Conservation (phyloP, 2,797 vertebrate genomes). For the Hippoglossus hippoglossus region DNA sequence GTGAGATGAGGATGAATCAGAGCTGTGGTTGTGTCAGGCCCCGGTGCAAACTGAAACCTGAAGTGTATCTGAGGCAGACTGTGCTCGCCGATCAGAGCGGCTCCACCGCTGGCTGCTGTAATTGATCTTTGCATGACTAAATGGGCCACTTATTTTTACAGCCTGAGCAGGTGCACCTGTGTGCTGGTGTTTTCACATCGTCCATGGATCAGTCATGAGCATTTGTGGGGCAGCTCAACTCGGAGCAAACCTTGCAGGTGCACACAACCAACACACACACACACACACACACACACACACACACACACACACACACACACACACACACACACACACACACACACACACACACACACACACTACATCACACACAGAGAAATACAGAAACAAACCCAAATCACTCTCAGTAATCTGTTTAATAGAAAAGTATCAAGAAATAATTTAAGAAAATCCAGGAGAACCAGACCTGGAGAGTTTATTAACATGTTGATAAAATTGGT, state of each 20-base stretch:
- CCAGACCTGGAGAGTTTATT: neutral
- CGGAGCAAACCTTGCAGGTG: constrained; percentile 58
- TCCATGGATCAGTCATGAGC: constrained; percentile 77
- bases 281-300: neutral
- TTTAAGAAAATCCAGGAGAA: too few species aligned
- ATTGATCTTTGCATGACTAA: constrained; percentile 78
- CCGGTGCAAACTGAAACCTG: constrained; percentile 14
- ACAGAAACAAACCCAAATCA: constrained; percentile 9
- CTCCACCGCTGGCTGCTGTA: constrained; percentile 47
- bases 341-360: neutral
- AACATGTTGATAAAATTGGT: neutral
- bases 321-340: neutral
- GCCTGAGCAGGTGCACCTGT: constrained; percentile 73
- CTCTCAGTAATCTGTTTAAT: neutral
- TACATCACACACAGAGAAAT: neutral
- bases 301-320: constrained; percentile 1
- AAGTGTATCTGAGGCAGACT: constrained; percentile 35
- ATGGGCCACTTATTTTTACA: constrained; percentile 81
- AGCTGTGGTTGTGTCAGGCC: constrained; percentile 11
- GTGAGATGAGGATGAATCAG: neutral
- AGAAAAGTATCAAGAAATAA: neutral
- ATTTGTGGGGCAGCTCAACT: constrained; percentile 74
- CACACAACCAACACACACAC: neutral
- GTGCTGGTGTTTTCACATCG: constrained; percentile 60
- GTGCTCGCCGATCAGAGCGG: constrained; percentile 23